phyloP scores from a whole-genome alignment of 2,797 vertebrate genomes.

The Melopsittacus undulatus region DNA sequence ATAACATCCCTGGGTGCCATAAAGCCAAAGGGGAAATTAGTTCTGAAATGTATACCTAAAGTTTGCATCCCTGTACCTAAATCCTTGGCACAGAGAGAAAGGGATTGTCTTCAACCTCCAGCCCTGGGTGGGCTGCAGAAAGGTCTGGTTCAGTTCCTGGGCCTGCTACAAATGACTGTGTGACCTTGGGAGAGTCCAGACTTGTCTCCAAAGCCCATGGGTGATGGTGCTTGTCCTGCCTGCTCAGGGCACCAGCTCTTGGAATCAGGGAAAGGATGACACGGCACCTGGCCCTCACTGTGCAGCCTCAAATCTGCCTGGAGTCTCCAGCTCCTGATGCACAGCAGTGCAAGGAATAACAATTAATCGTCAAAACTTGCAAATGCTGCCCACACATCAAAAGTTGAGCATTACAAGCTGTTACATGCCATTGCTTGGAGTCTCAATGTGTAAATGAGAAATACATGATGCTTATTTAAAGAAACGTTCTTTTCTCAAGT shows the following conservation, averaged over 20 bases:
- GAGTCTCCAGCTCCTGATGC: neutral
- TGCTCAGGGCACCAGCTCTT: neutral
- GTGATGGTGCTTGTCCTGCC: accelerated
- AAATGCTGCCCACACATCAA: neutral
- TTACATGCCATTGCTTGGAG: neutral
- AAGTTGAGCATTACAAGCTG: neutral
- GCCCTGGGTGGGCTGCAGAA: neutral
- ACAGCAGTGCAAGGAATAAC: neutral
- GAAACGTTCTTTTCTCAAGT: neutral
- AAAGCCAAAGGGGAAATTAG: neutral
- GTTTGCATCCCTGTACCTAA: neutral
- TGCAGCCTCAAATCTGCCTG: neutral
- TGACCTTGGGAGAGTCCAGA: neutral
- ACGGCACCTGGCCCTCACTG: accelerated
- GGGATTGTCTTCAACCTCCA: neutral
- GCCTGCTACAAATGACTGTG: neutral
- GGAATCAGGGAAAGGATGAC: neutral
- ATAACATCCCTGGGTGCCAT: neutral
- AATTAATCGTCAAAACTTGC: neutral
- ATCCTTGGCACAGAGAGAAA: neutral
- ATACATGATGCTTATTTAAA: neutral
- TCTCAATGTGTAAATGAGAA: neutral
- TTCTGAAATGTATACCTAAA: neutral
- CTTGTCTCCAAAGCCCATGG: neutral
- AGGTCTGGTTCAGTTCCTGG: neutral